phyloP scores from a whole-genome alignment of 2,888 invertebrate species.

The Dasysyrphus tricinctus region DNA sequence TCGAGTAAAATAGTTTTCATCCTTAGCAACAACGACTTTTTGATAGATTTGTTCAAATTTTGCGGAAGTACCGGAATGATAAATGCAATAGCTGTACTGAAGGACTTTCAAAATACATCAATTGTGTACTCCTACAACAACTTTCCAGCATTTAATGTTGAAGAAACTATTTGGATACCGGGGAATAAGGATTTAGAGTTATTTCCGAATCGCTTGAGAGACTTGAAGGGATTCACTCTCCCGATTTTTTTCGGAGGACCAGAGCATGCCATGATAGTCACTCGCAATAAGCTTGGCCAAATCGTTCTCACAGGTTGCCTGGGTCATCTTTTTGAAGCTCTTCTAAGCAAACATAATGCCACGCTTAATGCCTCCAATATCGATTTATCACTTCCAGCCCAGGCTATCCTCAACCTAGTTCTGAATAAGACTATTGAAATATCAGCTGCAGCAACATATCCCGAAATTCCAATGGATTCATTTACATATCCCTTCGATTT shows the following conservation, averaged over 20 bases:
- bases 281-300: slow-evolving; percentile 2
- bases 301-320: slow-evolving; percentile 26
- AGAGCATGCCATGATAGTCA: slow-evolving; percentile 41
- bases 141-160: slow-evolving; percentile 9
- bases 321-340: slow-evolving; percentile 32
- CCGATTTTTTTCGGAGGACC: slow-evolving; percentile 51
- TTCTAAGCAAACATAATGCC: slow-evolving; percentile 39
- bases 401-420: slow-evolving; percentile 10
- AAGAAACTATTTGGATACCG: background rate
- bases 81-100: slow-evolving; percentile 46
- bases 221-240: slow-evolving; percentile 41
- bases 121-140: slow-evolving; percentile 23
- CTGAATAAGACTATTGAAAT: slow-evolving; percentile 55
- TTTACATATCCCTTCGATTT: slow-evolving; percentile 69
- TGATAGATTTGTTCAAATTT: slow-evolving; percentile 21
- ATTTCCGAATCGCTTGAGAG: slow-evolving; percentile 31
- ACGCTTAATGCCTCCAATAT: background rate
- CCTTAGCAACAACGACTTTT: slow-evolving; percentile 14
- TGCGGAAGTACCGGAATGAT: slow-evolving; percentile 42
- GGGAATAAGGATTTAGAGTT: background rate
- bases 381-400: slow-evolving; percentile 8
- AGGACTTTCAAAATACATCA: background rate
- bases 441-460: slow-evolving; percentile 30
- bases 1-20: slow-evolving; percentile 78
- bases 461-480: slow-evolving; percentile 7